Evolutionary conservation across 92 coral and sea anemone species (phyloP).

Genomic region (Desmophyllum pertusum): DNA sequence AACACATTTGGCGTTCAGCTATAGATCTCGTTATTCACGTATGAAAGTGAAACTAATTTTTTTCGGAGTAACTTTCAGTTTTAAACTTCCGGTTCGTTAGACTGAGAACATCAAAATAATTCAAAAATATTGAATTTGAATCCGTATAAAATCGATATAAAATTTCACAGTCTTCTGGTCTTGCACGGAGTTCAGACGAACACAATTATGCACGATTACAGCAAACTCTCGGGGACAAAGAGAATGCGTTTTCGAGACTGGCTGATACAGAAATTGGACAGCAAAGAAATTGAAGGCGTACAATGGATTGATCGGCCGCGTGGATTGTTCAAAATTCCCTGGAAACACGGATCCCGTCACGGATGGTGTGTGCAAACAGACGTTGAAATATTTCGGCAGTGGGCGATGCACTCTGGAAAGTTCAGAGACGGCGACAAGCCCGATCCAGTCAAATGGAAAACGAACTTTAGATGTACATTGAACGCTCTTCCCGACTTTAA

Average conservation of each 20-base stretch:
- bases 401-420: constrained; percentile 80
- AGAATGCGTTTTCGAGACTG: constrained; percentile 72
- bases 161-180: background rate
- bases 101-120: background rate
- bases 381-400: constrained; percentile 53
- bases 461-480: constrained; percentile 78
- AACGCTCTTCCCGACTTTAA: constrained; percentile 68
- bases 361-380: constrained; percentile 48
- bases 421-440: constrained; percentile 32
- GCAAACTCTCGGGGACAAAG: constrained; percentile 32
- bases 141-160: background rate
- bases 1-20: background rate
- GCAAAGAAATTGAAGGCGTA: constrained; percentile 48
- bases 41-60: constrained; percentile 6
- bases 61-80: background rate
- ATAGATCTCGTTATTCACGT: background rate
- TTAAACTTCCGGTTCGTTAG: background rate
- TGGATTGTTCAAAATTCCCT: constrained; percentile 71
- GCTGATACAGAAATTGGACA: constrained; percentile 65
- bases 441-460: constrained; percentile 68
- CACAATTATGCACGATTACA: constrained; percentile 31
- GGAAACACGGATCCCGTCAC: constrained; percentile 75
- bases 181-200: background rate
- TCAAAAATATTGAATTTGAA: background rate
- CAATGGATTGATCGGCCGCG: constrained; percentile 65